Evolutionary conservation across 1,140 invertebrate genomes (phyloP), one percentile per base, ranked within the genome.

Genomic region (Plodia interpunctella): DNA sequence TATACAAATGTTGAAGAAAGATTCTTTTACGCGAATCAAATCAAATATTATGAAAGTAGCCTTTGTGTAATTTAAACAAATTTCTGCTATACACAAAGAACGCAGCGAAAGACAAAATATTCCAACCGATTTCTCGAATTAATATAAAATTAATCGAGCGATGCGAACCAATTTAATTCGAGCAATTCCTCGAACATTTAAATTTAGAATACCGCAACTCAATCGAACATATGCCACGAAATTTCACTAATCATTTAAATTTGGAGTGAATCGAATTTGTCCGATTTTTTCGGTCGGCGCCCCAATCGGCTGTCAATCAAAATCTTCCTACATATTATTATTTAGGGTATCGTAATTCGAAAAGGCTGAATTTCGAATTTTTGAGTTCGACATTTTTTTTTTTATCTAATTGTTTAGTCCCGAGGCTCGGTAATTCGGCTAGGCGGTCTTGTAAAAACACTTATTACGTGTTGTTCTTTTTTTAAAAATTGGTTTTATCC

Each of bases 401-500:
- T 54, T 54, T 30, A 44, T 15, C 10, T 15, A 44, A 44, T 44
- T 44, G 38, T 44, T 44, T 44, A 44, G 38, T 15, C 38, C 38
- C 38, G 38, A 17, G 52, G 52, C 21, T 32, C 15, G 13, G 52
- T 54, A 15, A 32, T 38, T 44, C 38, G 38, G 38, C 38, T 44
- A 44, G 74, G 69, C 51, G 66, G 57, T 51, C 35, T 61, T 64
- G 65, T 81, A 82, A 85, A 84, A 82, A 79, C 70, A 68, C 70
- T 78, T 74, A 74, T 70, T 65, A 64, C 63, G 61, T 72, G 65
- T 65, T 67, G 51, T 70, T 73, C 68, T 72, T 82, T 79, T 78
- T 72, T 74, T 74, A 74, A 63, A 78, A 80, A 78, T 78, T 81
- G 69, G 80, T 75, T 72, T 86, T 87, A 85, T 83, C 82, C 83